A percentile compares a stretch with the other conserved stretches of the same genome.
phyloP scores from a whole-genome alignment of 2,797 vertebrate genomes.

The Lophius americanus region DNA sequence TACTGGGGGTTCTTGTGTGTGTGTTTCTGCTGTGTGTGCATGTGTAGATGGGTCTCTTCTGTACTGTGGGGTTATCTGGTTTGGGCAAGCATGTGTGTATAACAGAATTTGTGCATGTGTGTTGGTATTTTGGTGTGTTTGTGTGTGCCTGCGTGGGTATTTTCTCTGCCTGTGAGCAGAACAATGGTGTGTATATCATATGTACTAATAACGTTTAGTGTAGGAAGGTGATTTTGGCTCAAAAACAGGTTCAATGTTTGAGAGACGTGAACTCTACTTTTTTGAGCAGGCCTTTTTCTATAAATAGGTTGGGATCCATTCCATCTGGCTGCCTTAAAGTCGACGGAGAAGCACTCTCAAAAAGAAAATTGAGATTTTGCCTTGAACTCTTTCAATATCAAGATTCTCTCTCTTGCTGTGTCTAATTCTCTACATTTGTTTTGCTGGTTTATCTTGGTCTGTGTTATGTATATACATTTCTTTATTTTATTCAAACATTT shows the following conservation, averaged over 20 bases:
- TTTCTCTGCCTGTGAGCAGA: constrained; percentile 45
- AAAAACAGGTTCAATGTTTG: constrained; percentile 34
- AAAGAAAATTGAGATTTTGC: constrained; percentile 60
- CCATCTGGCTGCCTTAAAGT: constrained; percentile 65
- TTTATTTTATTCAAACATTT: neutral
- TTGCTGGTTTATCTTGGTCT: neutral
- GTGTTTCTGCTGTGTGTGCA: constrained; percentile 29
- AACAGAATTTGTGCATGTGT: constrained; percentile 16
- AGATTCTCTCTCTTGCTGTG: constrained; percentile 30
- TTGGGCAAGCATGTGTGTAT: constrained; percentile 20
- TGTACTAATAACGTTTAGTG: constrained; percentile 27
- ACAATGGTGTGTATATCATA: constrained; percentile 14
- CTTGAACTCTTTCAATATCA: constrained; percentile 53
- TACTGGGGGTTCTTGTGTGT: constrained; percentile 50
- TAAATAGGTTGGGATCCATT: constrained; percentile 74
- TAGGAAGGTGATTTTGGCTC: constrained; percentile 48
- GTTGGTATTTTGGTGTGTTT: constrained; percentile 25
- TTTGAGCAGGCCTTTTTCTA: constrained; percentile 60
- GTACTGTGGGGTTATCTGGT: constrained; percentile 39
- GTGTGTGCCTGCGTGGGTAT: constrained; percentile 23
- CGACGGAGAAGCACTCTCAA: constrained; percentile 63
- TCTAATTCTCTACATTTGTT: constrained; percentile 46
- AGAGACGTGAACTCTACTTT: constrained; percentile 56
- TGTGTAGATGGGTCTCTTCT: constrained; percentile 21
- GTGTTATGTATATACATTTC: neutral